A percentile compares a stretch with the other conserved stretches of the same genome.
Conservation (phyloP, 2,888 invertebrate species). For the Allacma fusca region DNA sequence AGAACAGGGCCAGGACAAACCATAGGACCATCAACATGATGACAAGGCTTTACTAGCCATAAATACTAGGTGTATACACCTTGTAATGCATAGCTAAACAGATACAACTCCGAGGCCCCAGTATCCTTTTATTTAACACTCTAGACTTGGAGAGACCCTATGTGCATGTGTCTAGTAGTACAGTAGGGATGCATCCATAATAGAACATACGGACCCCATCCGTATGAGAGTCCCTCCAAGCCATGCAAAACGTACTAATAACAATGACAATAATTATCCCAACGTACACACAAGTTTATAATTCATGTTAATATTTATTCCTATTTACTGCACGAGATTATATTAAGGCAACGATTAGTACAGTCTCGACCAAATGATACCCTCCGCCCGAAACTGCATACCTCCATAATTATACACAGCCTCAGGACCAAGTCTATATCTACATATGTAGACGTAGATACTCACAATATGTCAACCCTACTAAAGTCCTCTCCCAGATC, state of each 20-base stretch:
- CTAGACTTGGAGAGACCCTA: too few species aligned
- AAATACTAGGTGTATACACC: neutral
- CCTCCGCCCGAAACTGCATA: neutral
- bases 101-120: neutral
- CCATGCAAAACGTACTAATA: neutral
- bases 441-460: too few species aligned
- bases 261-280: conserved; percentile 12
- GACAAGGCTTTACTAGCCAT: conserved; percentile 25
- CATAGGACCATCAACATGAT: conserved; percentile 29
- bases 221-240: too few species aligned
- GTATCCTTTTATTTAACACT: neutral
- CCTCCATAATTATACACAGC: too few species aligned
- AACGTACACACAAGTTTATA: conserved; percentile 6
- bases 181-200: too few species aligned
- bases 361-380: conserved; percentile 23
- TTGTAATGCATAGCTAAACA: neutral
- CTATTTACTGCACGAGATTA: conserved; percentile 25
- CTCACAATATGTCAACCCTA: too few species aligned
- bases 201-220: too few species aligned
- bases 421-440: too few species aligned
- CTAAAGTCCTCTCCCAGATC: neutral
- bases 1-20: neutral
- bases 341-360: conserved; percentile 30
- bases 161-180: too few species aligned
- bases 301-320: conserved; percentile 27